A percentile compares a stretch with the other conserved stretches of the same genome.
Evolutionary conservation across 2,797 vertebrate species (phyloP).

Genomic region (Margarornis squamiger): DNA sequence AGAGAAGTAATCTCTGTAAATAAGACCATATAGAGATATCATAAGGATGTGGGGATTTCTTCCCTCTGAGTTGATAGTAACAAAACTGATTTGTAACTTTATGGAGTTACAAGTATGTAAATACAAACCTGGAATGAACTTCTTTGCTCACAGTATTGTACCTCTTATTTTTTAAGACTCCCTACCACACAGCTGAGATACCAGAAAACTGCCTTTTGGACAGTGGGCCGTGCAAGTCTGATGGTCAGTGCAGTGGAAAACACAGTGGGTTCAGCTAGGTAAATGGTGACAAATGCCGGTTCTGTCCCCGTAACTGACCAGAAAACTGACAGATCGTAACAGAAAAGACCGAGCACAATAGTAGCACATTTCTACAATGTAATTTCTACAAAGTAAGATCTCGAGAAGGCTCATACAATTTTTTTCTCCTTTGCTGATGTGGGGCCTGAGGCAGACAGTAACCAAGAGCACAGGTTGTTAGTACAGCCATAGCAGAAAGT

Average conservation of each 20-base stretch:
- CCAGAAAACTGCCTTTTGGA: not conserved
- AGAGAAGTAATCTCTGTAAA: not conserved
- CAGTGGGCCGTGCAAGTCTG: not conserved
- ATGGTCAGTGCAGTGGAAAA: not conserved
- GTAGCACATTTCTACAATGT: accelerated
- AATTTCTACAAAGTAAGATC: not conserved
- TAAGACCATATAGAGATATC: not conserved
- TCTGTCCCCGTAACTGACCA: not conserved
- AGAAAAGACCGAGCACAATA: not conserved
- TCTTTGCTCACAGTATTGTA: not conserved
- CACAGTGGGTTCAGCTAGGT: not conserved
- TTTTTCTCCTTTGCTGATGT: not conserved
- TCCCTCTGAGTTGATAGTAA: not conserved
- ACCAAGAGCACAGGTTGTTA: not conserved
- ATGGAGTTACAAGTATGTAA: not conserved
- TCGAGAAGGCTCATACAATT: not conserved
- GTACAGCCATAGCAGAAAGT: not conserved
- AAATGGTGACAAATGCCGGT: not conserved
- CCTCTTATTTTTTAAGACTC: not conserved
- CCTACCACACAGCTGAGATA: not conserved
- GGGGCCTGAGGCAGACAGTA: not conserved
- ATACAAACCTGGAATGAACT: not conserved
- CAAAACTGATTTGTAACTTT: not conserved
- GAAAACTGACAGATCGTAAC: not conserved
- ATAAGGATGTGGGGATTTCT: accelerated